phyloP scores from a whole-genome alignment of 2,113 vertebrate species.

The Sceloporus tristichus region DNA sequence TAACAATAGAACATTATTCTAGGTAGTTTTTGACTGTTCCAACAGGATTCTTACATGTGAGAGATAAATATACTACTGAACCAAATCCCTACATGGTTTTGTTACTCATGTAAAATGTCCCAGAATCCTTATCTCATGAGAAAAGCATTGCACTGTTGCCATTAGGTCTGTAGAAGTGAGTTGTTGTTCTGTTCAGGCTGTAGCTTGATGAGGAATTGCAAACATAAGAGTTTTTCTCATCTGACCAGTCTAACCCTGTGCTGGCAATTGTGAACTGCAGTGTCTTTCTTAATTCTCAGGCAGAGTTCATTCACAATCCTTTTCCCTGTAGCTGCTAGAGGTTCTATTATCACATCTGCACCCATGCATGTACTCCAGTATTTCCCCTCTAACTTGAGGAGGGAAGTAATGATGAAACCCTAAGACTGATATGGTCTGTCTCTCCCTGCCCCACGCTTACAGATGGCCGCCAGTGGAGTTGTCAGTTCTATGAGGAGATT shows the following conservation, averaged over 20 bases:
- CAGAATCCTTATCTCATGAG: not conserved
- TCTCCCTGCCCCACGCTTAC: not conserved
- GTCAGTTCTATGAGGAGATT: slow-evolving; percentile 92
- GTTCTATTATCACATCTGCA: not conserved
- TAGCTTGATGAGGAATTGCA: not conserved
- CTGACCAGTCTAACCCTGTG: not conserved
- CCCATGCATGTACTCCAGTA: not conserved
- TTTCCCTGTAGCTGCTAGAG: not conserved
- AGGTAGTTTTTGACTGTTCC: not conserved
- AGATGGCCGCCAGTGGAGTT: slow-evolving; percentile 96
- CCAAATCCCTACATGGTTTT: not conserved
- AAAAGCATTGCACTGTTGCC: not conserved
- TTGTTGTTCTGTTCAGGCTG: not conserved
- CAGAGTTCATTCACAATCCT: not conserved
- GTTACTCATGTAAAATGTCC: not conserved
- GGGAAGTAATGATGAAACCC: not conserved
- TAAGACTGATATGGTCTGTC: not conserved
- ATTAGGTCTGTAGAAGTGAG: not conserved
- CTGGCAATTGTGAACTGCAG: not conserved
- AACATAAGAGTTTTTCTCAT: no score
- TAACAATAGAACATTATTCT: not conserved
- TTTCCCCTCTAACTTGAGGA: not conserved
- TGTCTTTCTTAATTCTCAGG: not conserved
- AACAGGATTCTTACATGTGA: not conserved
- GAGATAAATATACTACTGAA: not conserved